Evolutionary conservation across 2,113 vertebrate species (phyloP), one percentile per base, ranked within the genome.

Genomic region (Scalopus aquaticus): DNA sequence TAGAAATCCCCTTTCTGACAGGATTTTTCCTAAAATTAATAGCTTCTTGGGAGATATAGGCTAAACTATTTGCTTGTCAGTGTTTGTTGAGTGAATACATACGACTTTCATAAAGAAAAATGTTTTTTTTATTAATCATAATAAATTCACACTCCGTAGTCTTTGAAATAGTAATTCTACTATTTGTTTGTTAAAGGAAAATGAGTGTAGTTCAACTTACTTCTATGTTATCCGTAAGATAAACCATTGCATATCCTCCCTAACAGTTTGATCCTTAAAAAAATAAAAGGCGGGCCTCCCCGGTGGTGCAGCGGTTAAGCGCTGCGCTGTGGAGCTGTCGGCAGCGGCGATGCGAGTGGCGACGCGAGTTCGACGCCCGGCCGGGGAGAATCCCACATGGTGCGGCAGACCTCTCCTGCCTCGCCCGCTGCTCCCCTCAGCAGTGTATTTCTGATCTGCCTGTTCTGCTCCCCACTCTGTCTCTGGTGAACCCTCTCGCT

Each of bases 1-100:
- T 86, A 76, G 44, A 81, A 92, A 35, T 82, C 89, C 26, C 62
- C 87, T 95, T 1, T 17, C 74, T 96, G 8, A n/a, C 78, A 78
- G 44, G 3, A 85, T 76, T 95, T 93, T 93, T 90, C 35, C 35
- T 69, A 37, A 95, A 5, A 87, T 17, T 88, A 6, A 20, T n/a
- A 83, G 37, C 84, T 91, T 89, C 30, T 85, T 9, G 64, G 65
- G 44, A 90, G 35, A 88, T 72, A 49, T 0, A 1, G 32, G 10
- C 87, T 49, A 84, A 46, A 73, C 49, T n/a, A 16, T 90, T 76
- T 90, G 30, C 51, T 73, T 85, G 2, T 85, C 35, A 91, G 4
- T 91, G 3, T 95, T 82, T 88, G 28, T 82, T 94, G n/a, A 86
- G 24, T 80, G 39, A 81, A 35, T n/a, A 46, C 0, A 17, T 93